A percentile compares a stretch with the other conserved stretches of the same genome.
Conservation (phyloP, 2,888 invertebrate genomes). For the Julus scanicus region DNA sequence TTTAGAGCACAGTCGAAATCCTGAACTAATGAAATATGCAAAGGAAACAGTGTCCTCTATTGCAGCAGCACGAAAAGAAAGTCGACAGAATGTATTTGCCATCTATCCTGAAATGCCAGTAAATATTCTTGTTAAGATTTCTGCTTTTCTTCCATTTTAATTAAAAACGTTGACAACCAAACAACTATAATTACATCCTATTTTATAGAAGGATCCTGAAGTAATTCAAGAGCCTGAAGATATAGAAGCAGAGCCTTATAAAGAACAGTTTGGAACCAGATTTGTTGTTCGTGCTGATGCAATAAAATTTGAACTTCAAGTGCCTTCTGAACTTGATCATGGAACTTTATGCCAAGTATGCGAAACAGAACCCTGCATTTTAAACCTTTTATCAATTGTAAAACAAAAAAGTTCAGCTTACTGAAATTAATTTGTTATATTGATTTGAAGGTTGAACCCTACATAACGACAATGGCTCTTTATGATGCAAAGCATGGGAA, state of each 20-base stretch:
- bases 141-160: not conserved
- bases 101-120: conserved; percentile 74
- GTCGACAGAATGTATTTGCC: conserved; percentile 81
- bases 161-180: not conserved
- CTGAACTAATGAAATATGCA: conserved; percentile 88
- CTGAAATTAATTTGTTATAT: conserved; percentile 47
- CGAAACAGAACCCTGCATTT: not conserved
- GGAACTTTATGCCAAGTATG: conserved; percentile 77
- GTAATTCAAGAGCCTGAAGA: conserved; percentile 61
- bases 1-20: conserved; percentile 91
- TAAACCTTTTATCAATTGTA: not conserved
- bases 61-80: conserved; percentile 81
- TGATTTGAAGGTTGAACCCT: conserved; percentile 83
- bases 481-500: conserved; percentile 88
- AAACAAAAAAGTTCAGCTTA: not conserved
- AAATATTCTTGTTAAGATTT: conserved; percentile 60
- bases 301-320: conserved; percentile 85
- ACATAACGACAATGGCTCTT: conserved; percentile 86
- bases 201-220: conserved; percentile 52
- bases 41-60: conserved; percentile 90
- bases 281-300: conserved; percentile 85
- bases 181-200: not conserved
- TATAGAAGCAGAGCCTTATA: conserved; percentile 68
- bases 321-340: conserved; percentile 79
- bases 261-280: conserved; percentile 88